Percentiles rank a stretch among this genome's conserved stretches.
phyloP scores from a whole-genome alignment of 2,888 invertebrate species.

The Leuctra nigra region DNA sequence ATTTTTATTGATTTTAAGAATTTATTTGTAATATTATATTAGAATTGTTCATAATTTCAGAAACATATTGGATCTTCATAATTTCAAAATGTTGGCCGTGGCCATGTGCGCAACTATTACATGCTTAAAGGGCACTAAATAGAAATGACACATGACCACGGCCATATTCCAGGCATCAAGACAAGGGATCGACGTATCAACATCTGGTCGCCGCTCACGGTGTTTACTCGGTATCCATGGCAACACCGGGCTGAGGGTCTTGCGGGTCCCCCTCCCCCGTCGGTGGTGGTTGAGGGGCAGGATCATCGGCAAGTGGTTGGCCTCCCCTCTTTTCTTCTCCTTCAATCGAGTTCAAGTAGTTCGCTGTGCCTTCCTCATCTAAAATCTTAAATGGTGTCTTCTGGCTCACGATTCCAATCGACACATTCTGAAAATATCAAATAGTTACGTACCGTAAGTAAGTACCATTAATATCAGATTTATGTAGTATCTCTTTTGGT shows the following conservation, averaged over 20 bases:
- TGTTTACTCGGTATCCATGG: slow-evolving; percentile 45
- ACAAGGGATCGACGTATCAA: neutral
- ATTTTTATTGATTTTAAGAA: no score
- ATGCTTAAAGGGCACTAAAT: neutral
- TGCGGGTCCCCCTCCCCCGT: slow-evolving; percentile 40
- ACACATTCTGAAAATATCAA: slow-evolving; percentile 64
- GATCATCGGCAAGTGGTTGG: slow-evolving; percentile 32
- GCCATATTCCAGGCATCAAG: neutral
- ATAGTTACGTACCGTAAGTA: no score
- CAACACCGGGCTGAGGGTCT: slow-evolving; percentile 46
- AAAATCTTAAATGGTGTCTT: slow-evolving; percentile 71
- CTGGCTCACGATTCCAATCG: slow-evolving; percentile 88
- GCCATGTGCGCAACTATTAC: neutral
- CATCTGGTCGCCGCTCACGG: neutral
- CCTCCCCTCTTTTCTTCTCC: slow-evolving; percentile 46
- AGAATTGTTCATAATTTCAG: no score
- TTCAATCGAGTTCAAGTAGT: slow-evolving; percentile 53
- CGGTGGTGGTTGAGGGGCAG: slow-evolving; percentile 33
- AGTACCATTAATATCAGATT: no score
- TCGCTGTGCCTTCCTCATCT: slow-evolving; percentile 63
- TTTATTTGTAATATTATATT: no score
- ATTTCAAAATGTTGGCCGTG: slow-evolving; percentile 11
- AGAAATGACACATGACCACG: neutral
- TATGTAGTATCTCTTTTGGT: no score
- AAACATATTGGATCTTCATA: no score